Evolutionary conservation across 2,113 vertebrate species (phyloP).

Genomic region (Coreoperca whiteheadi): DNA sequence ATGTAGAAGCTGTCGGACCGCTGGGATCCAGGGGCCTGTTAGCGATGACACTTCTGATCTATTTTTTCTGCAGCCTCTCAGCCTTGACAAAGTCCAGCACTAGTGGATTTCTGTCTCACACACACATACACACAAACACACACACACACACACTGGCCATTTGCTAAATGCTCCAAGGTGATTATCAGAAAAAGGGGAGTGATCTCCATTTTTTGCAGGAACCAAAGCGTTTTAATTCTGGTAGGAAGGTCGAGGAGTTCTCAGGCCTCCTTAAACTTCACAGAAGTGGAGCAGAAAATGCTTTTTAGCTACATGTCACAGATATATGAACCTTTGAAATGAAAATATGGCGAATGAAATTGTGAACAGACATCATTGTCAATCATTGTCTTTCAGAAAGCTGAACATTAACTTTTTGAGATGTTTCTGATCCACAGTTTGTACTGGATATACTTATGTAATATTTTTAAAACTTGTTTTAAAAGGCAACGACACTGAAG

Average conservation of each 20-base stretch:
- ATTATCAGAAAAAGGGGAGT: slow-evolving; percentile 78
- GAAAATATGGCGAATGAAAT: background rate
- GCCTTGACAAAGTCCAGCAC: slow-evolving; percentile 77
- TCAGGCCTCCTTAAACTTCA: slow-evolving; percentile 76
- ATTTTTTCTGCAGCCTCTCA: slow-evolving; percentile 72
- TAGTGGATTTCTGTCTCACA: slow-evolving; percentile 40
- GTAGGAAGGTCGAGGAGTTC: slow-evolving; percentile 46
- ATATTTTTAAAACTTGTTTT: background rate
- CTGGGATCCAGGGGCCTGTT: slow-evolving; percentile 64
- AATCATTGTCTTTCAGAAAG: background rate
- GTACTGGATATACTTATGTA: background rate
- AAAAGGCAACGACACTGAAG: background rate
- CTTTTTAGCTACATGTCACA: background rate
- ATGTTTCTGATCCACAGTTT: background rate
- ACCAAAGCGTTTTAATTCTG: slow-evolving; percentile 38
- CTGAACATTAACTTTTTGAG: background rate
- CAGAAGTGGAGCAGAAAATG: slow-evolving; percentile 5
- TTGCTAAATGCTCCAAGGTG: slow-evolving; percentile 88
- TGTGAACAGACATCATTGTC: background rate
- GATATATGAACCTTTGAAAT: background rate
- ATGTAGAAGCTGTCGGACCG: slow-evolving; percentile 68
- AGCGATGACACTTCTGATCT: slow-evolving; percentile 77
- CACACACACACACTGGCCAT: slow-evolving; percentile 78
- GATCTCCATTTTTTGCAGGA: slow-evolving; percentile 70
- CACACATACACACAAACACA: slow-evolving; percentile 51